These are phyloP conservation scores for Cheilosia soror DNA, from an alignment of 2,888 invertebrate species.

Conservation along the genomic window DNA sequence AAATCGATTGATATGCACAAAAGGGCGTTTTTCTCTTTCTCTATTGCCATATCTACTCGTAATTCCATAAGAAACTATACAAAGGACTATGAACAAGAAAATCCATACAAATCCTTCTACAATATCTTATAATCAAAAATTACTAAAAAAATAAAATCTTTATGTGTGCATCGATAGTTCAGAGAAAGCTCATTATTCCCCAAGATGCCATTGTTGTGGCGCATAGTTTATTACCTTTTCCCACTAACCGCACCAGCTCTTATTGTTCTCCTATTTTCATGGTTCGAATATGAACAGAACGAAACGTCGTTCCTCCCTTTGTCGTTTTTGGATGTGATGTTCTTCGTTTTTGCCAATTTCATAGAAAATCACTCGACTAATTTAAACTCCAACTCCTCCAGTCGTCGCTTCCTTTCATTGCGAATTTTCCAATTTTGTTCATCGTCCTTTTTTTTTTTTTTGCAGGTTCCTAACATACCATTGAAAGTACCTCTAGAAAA, in stretches of 20 bases:
- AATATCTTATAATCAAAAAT: slow-evolving; percentile 13
- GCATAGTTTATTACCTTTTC: slow-evolving; percentile 63
- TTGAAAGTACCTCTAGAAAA: slow-evolving; percentile 81
- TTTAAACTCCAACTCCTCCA: slow-evolving; percentile 41
- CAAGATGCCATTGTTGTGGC: slow-evolving; percentile 40
- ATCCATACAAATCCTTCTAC: background rate
- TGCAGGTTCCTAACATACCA: slow-evolving; percentile 83
- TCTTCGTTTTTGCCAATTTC: slow-evolving; percentile 45
- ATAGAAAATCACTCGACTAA: slow-evolving; percentile 61
- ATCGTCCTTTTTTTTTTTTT: slow-evolving; percentile 22
- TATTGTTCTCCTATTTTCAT: slow-evolving; percentile 1
- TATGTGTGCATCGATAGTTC: background rate
- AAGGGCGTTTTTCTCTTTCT: no score
- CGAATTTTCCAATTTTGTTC: slow-evolving; percentile 63
- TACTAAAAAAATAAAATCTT: slow-evolving; percentile 25
- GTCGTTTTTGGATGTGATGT: background rate
- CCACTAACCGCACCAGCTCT: background rate
- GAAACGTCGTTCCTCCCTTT: background rate
- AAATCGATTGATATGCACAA: no score
- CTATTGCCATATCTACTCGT: no score
- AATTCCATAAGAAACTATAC: background rate
- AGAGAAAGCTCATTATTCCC: slow-evolving; percentile 33
- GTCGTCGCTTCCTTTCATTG: slow-evolving; percentile 46
- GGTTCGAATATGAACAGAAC: background rate
- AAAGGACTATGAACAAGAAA: background rate